Evolutionary conservation across 2,113 vertebrate species (phyloP), one percentile per base, ranked within the genome.

Genomic region (Patagioenas fasciata): DNA sequence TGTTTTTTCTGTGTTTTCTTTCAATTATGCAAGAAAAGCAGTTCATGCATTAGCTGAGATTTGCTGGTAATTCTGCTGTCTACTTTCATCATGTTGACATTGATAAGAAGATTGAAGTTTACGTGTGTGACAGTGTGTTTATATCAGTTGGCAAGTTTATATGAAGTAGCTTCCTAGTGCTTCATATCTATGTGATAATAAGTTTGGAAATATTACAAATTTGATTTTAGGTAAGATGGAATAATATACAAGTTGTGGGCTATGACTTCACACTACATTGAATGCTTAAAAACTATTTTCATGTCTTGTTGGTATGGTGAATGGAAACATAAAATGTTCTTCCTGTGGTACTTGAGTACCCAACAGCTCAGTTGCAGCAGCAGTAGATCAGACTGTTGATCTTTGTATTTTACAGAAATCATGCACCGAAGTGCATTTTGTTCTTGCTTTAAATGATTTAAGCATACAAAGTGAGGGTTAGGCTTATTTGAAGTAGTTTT

Each of bases 281-380:
- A 64, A 73, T 96, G 73, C 84, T 84, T 95, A 92, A 89, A 95
- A 91, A 92, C 72, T 90, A 50, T 60, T 94, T 50, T 96, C 75
- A 85, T 94, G 62, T 77, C 87, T 82, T 32, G 18, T 94, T 93
- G 57, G 2, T 67, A 32, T 88, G 60, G 61, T 71, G 54, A 96
- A 96, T 96, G 60, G 91, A 70, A 96, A 80, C 79, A 74, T 77
- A 60, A 96, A 93, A 91, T 96, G 38, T 89, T 93, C 95, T 96
- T 94, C 79, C 40, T 84, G 18, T 96, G 93, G 61, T 93, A 61
- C 78, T 95, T 97, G 95, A 92, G 91, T 91, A 91, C 88, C 77
- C 85, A 97, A 75, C 74, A 92, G 61, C 77, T 96, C 92, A 48
- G 53, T 89, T 88, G 54, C 38, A 89, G 12, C 51, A 94, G 58